Percentiles rank a stretch among this genome's conserved stretches.
phyloP scores from a whole-genome alignment of 2,113 vertebrate species.

The Corvus cornix region DNA sequence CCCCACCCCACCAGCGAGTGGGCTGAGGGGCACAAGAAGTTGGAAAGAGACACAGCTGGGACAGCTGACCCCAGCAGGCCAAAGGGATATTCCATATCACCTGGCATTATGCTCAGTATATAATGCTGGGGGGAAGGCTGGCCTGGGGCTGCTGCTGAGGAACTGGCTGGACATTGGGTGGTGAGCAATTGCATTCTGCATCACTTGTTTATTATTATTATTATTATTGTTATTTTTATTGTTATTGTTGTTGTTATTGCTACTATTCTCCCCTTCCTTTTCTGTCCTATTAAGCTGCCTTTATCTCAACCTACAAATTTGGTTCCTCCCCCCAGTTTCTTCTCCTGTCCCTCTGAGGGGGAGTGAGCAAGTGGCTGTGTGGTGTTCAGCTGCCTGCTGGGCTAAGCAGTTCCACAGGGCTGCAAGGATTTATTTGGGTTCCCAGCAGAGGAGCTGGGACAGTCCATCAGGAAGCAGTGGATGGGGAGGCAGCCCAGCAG shows the following conservation, averaged over 20 bases:
- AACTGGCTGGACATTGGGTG: not conserved
- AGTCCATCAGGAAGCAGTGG: not conserved
- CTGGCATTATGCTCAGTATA: not conserved
- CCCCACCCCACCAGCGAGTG: fast-evolving
- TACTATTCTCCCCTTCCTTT: not conserved
- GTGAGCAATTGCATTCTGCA: not conserved
- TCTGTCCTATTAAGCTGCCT: not conserved
- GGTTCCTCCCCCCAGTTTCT: not conserved
- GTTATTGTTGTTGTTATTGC: not conserved
- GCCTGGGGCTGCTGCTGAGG: not conserved
- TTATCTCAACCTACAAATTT: not conserved
- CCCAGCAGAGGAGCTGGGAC: not conserved
- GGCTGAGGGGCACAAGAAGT: not conserved
- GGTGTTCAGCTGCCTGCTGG: not conserved
- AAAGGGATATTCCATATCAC: not conserved
- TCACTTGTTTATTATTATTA: not conserved
- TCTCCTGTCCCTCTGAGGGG: not conserved
- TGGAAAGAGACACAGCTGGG: not conserved
- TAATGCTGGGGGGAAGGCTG: not conserved
- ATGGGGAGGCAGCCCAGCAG: not conserved
- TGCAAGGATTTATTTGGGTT: not conserved
- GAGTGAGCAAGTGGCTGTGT: not conserved
- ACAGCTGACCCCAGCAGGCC: not conserved
- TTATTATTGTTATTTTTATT: not conserved
- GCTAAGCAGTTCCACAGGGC: too few relatives aligned